These are phyloP conservation scores for Pachymerium ferrugineum DNA, from an alignment of 2,888 invertebrate genomes.

Conservation along the genomic window DNA sequence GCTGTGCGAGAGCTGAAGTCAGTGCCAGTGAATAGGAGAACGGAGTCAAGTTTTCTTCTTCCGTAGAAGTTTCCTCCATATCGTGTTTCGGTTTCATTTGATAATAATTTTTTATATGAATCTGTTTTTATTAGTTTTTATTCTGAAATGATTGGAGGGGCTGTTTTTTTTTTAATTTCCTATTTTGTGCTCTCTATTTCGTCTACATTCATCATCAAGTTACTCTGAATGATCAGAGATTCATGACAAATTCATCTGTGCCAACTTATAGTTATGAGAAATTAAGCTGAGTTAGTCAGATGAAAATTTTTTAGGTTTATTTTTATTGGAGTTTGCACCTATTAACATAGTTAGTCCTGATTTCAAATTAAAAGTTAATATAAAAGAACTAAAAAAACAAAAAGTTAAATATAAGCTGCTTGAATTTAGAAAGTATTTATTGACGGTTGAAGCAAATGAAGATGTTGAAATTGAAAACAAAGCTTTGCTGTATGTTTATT, in stretches of 20 bases:
- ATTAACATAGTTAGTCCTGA: neutral
- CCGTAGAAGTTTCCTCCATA: constrained; percentile 9
- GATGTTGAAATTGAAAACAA: neutral
- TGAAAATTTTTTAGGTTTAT: neutral
- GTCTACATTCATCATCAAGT: no score
- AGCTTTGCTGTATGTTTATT: neutral
- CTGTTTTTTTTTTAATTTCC: neutral
- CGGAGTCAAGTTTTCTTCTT: neutral
- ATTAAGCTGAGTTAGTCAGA: neutral
- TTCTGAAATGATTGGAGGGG: neutral
- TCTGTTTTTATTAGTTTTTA: neutral
- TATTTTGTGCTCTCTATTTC: neutral
- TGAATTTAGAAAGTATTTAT: neutral
- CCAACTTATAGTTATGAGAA: constrained; percentile 1
- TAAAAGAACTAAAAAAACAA: neutral
- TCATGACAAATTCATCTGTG: constrained; percentile 9
- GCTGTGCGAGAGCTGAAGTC: neutral
- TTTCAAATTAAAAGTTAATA: neutral
- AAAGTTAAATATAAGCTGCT: neutral
- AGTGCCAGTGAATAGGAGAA: neutral
- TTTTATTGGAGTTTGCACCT: neutral
- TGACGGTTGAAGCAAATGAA: neutral
- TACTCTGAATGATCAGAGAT: constrained; percentile 7
- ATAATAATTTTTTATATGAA: neutral
- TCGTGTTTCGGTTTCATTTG: neutral